These are phyloP conservation scores for Nymphicus hollandicus DNA, from an alignment of 2,113 vertebrate species.

Conservation along the genomic window DNA sequence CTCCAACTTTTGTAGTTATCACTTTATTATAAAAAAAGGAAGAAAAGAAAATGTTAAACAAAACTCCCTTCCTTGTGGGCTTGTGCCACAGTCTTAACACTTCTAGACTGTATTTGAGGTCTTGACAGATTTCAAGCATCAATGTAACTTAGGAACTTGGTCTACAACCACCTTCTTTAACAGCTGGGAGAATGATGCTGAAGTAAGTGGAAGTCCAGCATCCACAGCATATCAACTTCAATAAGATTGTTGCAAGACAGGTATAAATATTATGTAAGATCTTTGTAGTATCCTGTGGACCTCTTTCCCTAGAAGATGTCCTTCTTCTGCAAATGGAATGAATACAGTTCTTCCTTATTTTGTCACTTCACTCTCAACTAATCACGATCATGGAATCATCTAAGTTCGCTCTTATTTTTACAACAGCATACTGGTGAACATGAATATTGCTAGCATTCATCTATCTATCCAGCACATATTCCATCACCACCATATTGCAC, in stretches of 20 bases:
- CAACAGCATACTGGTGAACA: not conserved
- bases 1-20: not conserved
- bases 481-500: not conserved
- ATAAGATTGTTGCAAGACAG: not conserved
- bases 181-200: not conserved
- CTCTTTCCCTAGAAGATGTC: not conserved
- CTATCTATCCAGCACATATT: not conserved
- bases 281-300: not conserved
- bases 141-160: not conserved
- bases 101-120: not conserved
- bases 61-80: not conserved
- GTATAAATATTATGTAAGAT: not conserved
- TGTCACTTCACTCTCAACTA: not conserved
- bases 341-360: not conserved
- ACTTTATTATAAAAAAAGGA: not conserved
- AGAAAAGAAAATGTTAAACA: not conserved
- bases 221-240: not conserved
- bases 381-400: not conserved
- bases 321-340: accelerated
- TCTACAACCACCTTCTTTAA: not conserved
- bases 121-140: not conserved
- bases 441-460: not conserved
- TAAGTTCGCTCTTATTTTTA: not conserved
- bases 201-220: not conserved
- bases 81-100: not conserved